Conservation (phyloP, 1,140 invertebrate genomes). For the Aphaenogaster floridana region DNA sequence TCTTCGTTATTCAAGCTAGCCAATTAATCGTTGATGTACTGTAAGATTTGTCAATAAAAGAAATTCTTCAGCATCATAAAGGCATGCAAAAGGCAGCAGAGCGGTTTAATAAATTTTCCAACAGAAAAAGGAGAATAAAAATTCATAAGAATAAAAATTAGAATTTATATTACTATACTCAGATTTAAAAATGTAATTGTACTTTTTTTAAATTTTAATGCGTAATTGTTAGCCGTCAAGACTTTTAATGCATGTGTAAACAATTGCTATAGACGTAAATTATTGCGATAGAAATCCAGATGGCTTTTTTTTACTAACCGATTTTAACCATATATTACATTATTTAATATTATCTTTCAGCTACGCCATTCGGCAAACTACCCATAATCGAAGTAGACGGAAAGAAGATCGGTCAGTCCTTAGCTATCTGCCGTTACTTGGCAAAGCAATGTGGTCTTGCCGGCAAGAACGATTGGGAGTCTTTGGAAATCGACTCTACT, state of each 20-base stretch:
- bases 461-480: slow-evolving; percentile 90
- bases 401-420: slow-evolving; percentile 89
- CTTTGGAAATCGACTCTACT: slow-evolving; percentile 89
- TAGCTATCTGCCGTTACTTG: slow-evolving; percentile 91
- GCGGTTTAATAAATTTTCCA: neutral
- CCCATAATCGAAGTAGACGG: slow-evolving; percentile 92
- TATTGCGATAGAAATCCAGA: neutral
- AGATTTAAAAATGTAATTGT: neutral
- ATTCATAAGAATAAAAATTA: neutral
- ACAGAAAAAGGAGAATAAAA: neutral
- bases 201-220: neutral
- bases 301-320: neutral
- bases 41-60: neutral
- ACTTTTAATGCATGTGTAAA: neutral
- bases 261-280: neutral
- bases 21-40: neutral
- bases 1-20: neutral
- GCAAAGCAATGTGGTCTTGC: slow-evolving; percentile 90
- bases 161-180: too few relatives aligned
- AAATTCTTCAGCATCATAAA: neutral
- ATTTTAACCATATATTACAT: neutral
- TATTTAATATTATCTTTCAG: slow-evolving; percentile 81
- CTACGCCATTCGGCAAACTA: slow-evolving; percentile 91
- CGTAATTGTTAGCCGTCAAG: neutral
- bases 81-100: neutral